phyloP scores from a whole-genome alignment of 1,140 invertebrate genomes.

The Lasioglossum baleicum region DNA sequence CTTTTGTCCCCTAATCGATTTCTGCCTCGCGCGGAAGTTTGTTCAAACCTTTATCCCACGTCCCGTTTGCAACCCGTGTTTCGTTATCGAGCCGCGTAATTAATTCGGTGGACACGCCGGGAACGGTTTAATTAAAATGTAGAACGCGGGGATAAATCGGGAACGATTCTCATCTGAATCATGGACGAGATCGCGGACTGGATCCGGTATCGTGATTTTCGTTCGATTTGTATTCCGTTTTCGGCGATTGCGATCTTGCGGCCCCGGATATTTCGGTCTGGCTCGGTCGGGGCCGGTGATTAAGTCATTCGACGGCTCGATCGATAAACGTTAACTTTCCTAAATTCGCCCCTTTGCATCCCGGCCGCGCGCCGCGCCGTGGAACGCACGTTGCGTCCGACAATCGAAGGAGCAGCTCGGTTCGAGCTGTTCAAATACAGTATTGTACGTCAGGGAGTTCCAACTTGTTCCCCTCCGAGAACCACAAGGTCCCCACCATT shows the following conservation, averaged over 20 bases:
- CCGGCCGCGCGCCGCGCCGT: too few relatives aligned
- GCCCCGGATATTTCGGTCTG: too few relatives aligned
- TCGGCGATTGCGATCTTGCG: not conserved
- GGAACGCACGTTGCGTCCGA: too few relatives aligned
- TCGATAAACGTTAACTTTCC: too few relatives aligned
- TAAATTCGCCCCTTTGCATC: too few relatives aligned
- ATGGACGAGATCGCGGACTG: not conserved
- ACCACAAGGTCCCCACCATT: too few relatives aligned
- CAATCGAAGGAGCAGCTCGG: too few relatives aligned
- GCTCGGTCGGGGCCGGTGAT: too few relatives aligned
- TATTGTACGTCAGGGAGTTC: too few relatives aligned
- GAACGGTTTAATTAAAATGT: constrained; percentile 26
- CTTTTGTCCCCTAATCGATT: constrained; percentile 24
- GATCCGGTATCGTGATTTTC: not conserved
- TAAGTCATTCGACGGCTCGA: too few relatives aligned
- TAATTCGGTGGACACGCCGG: not conserved
- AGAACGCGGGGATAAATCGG: not conserved
- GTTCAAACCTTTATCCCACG: not conserved
- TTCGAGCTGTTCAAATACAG: too few relatives aligned
- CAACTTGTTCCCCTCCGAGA: too few relatives aligned
- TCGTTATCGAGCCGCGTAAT: constrained; percentile 27
- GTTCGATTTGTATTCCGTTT: not conserved
- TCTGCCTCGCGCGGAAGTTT: constrained; percentile 15
- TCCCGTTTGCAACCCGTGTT: not conserved
- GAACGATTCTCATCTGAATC: not conserved